Percentiles rank a stretch among this genome's conserved stretches.
These are phyloP conservation scores for Sipha maydis DNA, from an alignment of 2,888 invertebrate genomes.

Conservation along the genomic window DNA sequence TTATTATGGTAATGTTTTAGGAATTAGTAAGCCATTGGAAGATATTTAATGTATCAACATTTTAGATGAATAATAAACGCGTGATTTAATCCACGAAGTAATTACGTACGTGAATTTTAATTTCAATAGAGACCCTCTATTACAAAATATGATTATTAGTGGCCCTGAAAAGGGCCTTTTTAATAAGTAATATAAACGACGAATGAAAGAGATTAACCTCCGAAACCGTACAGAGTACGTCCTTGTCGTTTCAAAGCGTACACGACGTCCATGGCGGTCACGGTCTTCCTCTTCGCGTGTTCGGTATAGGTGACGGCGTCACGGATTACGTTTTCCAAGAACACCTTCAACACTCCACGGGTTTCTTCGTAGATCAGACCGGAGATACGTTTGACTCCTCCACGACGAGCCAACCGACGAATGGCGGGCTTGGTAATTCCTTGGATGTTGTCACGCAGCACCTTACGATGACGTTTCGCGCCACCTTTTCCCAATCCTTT, in stretches of 20 bases:
- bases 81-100: too few species aligned
- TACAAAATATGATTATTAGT: too few species aligned
- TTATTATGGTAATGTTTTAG: too few species aligned
- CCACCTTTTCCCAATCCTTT: constrained; percentile 84
- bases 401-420: constrained; percentile 77
- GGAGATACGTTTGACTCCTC: constrained; percentile 72
- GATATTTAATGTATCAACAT: too few species aligned
- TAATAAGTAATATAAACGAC: too few species aligned
- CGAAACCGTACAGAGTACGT: constrained; percentile 83
- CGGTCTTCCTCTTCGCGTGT: constrained; percentile 88
- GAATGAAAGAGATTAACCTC: too few species aligned
- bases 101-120: too few species aligned
- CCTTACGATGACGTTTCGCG: constrained; percentile 85
- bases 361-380: constrained; percentile 82
- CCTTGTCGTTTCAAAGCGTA: constrained; percentile 87
- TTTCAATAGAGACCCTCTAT: too few species aligned
- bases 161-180: too few species aligned
- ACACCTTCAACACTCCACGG: constrained; percentile 81
- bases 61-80: too few species aligned
- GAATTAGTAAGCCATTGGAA: too few species aligned
- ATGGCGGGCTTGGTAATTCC: constrained; percentile 84
- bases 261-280: constrained; percentile 88
- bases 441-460: constrained; percentile 70
- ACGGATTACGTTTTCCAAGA: constrained; percentile 82
- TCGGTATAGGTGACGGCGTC: constrained; percentile 89